phyloP scores from a whole-genome alignment of 2,888 invertebrate species.

The Cosmorhoe ocellata region DNA sequence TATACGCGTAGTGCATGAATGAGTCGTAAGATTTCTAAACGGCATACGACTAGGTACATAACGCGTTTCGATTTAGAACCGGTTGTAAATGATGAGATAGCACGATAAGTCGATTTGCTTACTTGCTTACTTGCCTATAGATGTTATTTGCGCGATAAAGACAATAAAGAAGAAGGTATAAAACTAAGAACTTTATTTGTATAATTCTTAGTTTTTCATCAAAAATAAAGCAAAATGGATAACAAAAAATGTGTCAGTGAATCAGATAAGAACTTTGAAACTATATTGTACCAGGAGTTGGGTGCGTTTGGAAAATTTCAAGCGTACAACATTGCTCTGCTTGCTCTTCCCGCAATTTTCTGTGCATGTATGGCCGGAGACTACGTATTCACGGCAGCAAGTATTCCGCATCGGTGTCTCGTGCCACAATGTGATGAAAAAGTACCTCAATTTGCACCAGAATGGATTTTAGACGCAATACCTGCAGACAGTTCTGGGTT shows the following conservation, averaged over 20 bases:
- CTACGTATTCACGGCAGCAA: conserved; percentile 69
- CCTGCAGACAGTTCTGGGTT: conserved; percentile 58
- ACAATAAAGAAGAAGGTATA: conserved; percentile 35
- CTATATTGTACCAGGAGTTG: conserved; percentile 59
- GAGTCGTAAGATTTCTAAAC: no score
- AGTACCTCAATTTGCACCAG: conserved; percentile 54
- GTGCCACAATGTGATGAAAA: conserved; percentile 61
- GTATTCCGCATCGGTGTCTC: conserved; percentile 60
- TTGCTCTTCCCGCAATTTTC: conserved; percentile 56
- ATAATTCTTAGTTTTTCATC: conserved; percentile 34
- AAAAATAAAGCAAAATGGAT: conserved; percentile 37
- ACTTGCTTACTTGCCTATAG: neutral
- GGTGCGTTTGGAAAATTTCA: conserved; percentile 70
- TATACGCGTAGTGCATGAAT: conserved; percentile 4
- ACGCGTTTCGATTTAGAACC: neutral
- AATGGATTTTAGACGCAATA: conserved; percentile 63
- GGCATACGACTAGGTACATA: neutral
- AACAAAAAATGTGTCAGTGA: conserved; percentile 45
- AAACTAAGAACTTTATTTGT: conserved; percentile 38
- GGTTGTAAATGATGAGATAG: conserved; percentile 8
- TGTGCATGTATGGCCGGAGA: conserved; percentile 70
- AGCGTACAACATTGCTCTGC: conserved; percentile 53
- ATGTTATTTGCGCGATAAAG: conserved; percentile 25
- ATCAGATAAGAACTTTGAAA: conserved; percentile 53
- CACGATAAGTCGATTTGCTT: conserved; percentile 12